Percentiles rank a stretch among this genome's conserved stretches.
phyloP scores from a whole-genome alignment of 2,113 vertebrate genomes.

The Notechis scutatus region DNA sequence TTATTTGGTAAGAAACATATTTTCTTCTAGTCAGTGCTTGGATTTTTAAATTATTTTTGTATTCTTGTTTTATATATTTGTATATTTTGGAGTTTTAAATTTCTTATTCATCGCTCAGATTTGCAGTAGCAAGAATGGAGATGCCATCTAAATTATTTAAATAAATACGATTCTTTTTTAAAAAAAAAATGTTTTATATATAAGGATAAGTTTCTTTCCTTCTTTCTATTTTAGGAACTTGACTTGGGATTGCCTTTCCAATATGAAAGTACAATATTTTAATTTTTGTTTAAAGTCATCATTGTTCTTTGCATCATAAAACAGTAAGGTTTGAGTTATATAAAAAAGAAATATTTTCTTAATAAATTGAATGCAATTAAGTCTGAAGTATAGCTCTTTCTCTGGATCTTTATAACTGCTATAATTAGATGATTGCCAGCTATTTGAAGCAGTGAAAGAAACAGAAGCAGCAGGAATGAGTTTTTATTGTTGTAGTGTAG shows the following conservation, averaged over 20 bases:
- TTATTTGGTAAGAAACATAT: neutral
- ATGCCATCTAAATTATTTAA: neutral
- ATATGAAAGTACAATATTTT: neutral
- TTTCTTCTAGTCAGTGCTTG: neutral
- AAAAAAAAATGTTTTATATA: neutral
- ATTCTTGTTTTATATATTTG: neutral
- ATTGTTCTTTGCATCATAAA: neutral
- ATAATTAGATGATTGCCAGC: neutral
- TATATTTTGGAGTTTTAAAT: neutral
- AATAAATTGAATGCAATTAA: neutral
- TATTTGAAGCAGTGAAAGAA: neutral
- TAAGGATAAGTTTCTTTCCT: neutral
- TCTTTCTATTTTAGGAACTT: neutral
- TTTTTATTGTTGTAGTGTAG: neutral
- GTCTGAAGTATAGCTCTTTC: neutral
- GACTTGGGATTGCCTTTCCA: neutral
- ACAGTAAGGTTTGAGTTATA: neutral
- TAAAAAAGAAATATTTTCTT: neutral
- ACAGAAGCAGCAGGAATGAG: neutral
- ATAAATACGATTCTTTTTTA: neutral
- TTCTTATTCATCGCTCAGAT: neutral
- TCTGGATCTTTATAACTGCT: neutral
- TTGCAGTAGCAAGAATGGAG: neutral
- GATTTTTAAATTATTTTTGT: neutral
- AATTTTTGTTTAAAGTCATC: neutral